These are phyloP conservation scores for Tetrax tetrax DNA, from an alignment of 2,113 vertebrate genomes.

Conservation along the genomic window DNA sequence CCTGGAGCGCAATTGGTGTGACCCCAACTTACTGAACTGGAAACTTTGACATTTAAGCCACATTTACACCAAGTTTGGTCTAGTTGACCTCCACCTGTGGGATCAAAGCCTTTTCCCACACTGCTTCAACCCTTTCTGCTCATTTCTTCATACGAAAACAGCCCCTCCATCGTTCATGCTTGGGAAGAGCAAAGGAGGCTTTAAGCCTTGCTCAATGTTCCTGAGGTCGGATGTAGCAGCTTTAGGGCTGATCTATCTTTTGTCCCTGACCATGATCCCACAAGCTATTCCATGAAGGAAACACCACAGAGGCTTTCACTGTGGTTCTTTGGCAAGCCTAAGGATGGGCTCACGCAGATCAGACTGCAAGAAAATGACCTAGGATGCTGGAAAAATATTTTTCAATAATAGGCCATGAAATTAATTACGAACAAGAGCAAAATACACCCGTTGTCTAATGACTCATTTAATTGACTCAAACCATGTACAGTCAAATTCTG, in stretches of 20 bases:
- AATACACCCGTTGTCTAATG: neutral
- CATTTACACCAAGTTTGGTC: neutral
- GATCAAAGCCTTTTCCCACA: neutral
- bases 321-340: neutral
- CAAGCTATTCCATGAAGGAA: neutral
- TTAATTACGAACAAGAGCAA: neutral
- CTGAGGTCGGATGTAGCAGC: neutral
- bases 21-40: neutral
- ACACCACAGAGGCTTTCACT: neutral
- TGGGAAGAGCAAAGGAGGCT: neutral
- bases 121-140: neutral
- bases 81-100: neutral
- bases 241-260: neutral
- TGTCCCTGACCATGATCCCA: neutral
- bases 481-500: fast-evolving
- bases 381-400: neutral
- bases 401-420: neutral
- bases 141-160: neutral
- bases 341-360: neutral
- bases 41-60: fast-evolving
- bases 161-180: fast-evolving
- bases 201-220: neutral
- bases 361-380: neutral
- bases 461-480: neutral
- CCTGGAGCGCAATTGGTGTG: neutral